Conservation (phyloP, 2,888 invertebrate species). For the Agriopis leucophaearia region DNA sequence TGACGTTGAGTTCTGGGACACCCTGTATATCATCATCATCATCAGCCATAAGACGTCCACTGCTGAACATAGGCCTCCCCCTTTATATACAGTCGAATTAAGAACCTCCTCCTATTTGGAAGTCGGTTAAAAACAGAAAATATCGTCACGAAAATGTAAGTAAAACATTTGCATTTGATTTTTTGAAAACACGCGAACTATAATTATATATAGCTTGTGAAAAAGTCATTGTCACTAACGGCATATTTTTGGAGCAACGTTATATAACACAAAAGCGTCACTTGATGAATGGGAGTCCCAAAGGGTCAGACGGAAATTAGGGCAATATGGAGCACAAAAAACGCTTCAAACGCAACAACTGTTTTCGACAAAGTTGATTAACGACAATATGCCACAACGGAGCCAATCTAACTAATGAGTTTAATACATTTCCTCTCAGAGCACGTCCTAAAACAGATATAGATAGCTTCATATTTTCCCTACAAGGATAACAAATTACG, state of each 20-base stretch:
- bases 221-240: neutral
- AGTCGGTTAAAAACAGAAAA: too few species aligned
- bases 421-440: neutral
- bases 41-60: too few species aligned
- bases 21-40: too few species aligned
- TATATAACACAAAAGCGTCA: slow-evolving; percentile 1
- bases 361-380: slow-evolving; percentile 4
- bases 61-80: too few species aligned
- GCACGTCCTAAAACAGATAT: neutral
- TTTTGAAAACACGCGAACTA: too few species aligned
- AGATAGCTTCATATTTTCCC: neutral
- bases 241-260: neutral
- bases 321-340: slow-evolving; percentile 6
- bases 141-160: too few species aligned
- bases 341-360: neutral
- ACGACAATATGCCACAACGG: slow-evolving; percentile 3
- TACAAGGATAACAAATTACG: neutral
- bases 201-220: too few species aligned
- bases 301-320: slow-evolving; percentile 11
- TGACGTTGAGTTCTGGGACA: too few species aligned
- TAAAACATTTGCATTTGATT: too few species aligned
- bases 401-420: slow-evolving; percentile 9
- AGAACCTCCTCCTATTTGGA: too few species aligned
- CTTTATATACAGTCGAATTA: too few species aligned
- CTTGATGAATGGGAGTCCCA: slow-evolving; percentile 15